Conservation (phyloP, 1,140 invertebrate species). For the Lepeophtheirus salmonis region DNA sequence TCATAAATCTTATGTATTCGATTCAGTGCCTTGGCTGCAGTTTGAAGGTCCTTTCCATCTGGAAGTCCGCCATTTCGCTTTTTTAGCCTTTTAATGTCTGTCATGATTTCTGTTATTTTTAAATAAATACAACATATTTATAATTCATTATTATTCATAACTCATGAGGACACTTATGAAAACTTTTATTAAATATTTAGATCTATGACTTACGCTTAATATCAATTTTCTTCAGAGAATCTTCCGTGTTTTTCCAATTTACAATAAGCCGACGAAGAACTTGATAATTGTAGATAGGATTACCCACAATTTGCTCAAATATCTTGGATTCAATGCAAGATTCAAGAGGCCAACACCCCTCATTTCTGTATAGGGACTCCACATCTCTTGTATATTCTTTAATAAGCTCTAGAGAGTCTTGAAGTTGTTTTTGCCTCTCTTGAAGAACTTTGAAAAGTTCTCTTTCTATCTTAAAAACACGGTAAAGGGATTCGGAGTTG, state of each 20-base stretch:
- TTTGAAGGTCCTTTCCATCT: slow-evolving; percentile 33
- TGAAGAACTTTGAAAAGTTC: slow-evolving; percentile 8
- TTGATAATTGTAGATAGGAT: slow-evolving; percentile 36
- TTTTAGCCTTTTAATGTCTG: background rate
- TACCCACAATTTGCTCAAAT: slow-evolving; percentile 29
- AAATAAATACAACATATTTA: too few relatives aligned
- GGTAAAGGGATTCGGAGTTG: background rate
- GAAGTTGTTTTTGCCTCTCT: background rate
- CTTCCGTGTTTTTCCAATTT: slow-evolving; percentile 29
- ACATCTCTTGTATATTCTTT: slow-evolving; percentile 7
- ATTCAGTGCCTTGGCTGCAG: slow-evolving; percentile 34
- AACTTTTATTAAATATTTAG: too few relatives aligned
- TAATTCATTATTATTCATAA: too few relatives aligned
- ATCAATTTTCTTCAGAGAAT: slow-evolving; percentile 22
- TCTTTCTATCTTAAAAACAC: slow-evolving; percentile 3
- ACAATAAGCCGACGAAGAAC: slow-evolving; percentile 33
- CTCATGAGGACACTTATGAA: too few relatives aligned
- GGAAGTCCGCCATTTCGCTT: slow-evolving; percentile 25
- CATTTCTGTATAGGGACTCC: slow-evolving; percentile 1
- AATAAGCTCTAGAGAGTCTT: background rate
- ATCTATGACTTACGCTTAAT: slow-evolving; percentile 21
- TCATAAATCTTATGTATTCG: slow-evolving; percentile 38
- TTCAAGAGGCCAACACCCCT: slow-evolving; percentile 7
- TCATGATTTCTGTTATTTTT: background rate
- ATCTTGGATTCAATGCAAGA: slow-evolving; percentile 19